Percentiles rank a stretch among this genome's conserved stretches.
Conservation (phyloP, 2,113 vertebrate species). For the Cacatua alba region DNA sequence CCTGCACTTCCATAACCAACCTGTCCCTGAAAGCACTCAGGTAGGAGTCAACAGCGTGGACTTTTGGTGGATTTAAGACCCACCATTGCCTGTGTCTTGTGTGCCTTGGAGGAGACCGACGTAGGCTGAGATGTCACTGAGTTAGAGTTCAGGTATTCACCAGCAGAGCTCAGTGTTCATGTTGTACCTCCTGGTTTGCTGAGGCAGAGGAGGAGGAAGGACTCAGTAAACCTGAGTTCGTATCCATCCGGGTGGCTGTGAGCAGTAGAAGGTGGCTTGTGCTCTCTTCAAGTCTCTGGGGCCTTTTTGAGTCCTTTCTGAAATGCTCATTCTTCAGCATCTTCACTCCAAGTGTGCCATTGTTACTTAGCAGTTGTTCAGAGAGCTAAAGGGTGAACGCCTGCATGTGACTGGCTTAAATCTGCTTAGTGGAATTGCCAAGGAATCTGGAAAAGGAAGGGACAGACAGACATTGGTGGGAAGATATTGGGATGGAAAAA, state of each 20-base stretch:
- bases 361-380: background rate
- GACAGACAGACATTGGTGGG: background rate
- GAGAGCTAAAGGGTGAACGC: background rate
- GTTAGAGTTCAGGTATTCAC: background rate
- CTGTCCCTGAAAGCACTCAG: constrained; percentile 97
- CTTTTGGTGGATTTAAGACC: background rate
- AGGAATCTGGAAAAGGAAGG: background rate
- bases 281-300: background rate
- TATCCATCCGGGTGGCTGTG: background rate
- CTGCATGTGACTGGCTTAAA: background rate
- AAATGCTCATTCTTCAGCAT: background rate
- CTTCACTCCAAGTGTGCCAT: background rate
- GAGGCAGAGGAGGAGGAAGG: background rate
- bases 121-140: background rate
- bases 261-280: background rate
- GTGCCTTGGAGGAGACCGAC: background rate
- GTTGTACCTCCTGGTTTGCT: background rate
- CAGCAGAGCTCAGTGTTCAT: background rate
- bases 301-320: background rate
- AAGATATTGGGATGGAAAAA: background rate
- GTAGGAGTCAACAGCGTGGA: constrained; percentile 45
- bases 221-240: background rate
- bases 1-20: constrained; percentile 98
- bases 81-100: accelerated
- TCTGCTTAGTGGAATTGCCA: background rate